Evolutionary conservation across 2,888 invertebrate genomes (phyloP), one percentile per base, ranked within the genome.

Genomic region (Podabrus alpinus): DNA sequence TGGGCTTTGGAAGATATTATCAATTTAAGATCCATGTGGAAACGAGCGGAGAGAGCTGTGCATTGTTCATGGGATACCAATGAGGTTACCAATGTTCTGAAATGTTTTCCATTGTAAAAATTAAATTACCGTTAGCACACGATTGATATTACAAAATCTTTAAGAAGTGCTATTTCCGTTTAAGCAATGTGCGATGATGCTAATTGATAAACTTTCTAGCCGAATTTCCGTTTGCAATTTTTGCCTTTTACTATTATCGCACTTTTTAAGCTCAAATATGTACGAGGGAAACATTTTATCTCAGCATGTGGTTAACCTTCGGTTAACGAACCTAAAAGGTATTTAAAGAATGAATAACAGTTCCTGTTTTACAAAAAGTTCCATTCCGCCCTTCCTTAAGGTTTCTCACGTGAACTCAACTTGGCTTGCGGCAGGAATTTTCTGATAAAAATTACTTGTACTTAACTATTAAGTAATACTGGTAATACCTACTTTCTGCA

Each of bases 31-130:
- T 66, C 69, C 77, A 77, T 74, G 71, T 77, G 77, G 69, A 62
- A 59, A 64, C 61, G 66, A 59, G 74, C 61, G 74, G 77, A 77
- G 77, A 77, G 77, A 77, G 77, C 59, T 66, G 29, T 21, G 19
- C 64, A 62, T 68, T 60, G 68, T 67, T 74, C 71, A 64, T 73
- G 66, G 60, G 68, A 68, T 61, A 64, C 66, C 74, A 77, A 69
- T 68, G 74, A 77, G 77, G 74, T 77, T 77, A 77, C 72, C 72
- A 70, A 70, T 72, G 71, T 64, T 71, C 71, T 71, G 64, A 66
- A 66, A 72, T 68, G 59, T 71, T 77, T 77, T 71, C 72, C 66
- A 68, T 68, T 72, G 66, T 62, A 74, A 69, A 72, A 74, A 77
- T 74, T 74, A 74, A 72, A 59, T 72, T 72, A 72, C 68, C 17